A percentile compares a stretch with the other conserved stretches of the same genome.
These are phyloP conservation scores for Acrossocheilus fasciatus DNA, from an alignment of 2,797 vertebrate species.

Conservation along the genomic window DNA sequence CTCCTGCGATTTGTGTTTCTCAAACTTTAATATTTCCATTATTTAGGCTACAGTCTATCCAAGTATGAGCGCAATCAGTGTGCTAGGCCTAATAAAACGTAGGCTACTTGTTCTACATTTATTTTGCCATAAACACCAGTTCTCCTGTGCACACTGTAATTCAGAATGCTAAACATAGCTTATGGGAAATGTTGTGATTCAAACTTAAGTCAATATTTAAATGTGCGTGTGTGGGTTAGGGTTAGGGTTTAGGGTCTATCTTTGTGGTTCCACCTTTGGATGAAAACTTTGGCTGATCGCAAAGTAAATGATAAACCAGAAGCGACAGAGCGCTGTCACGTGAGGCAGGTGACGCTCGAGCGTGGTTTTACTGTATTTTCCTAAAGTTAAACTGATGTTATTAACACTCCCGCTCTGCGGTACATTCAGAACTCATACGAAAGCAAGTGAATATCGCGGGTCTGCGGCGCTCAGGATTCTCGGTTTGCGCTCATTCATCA, in stretches of 20 bases:
- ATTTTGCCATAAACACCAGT: neutral
- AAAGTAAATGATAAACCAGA: neutral
- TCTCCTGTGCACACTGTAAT: neutral
- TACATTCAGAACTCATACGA: neutral
- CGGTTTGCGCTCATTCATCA: slow-evolving; percentile 53
- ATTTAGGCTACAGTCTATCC: no score
- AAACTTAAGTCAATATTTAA: neutral
- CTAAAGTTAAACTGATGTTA: neutral
- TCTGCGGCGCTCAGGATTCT: neutral
- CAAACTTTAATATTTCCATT: no score
- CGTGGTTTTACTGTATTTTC: neutral
- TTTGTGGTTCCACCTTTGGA: neutral
- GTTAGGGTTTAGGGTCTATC: neutral
- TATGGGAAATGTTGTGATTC: neutral
- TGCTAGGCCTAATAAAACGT: neutral
- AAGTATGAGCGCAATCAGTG: no score
- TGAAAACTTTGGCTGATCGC: neutral
- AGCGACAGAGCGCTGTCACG: neutral
- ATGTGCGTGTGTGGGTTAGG: no score
- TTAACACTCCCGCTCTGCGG: neutral
- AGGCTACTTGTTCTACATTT: neutral
- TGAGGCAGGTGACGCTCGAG: neutral
- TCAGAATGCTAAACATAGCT: neutral
- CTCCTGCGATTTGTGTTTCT: no score
- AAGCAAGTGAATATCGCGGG: neutral